Percentiles rank a stretch among this genome's conserved stretches.
Conservation (phyloP, 2,113 vertebrate species). For the Regulus satrapa region DNA sequence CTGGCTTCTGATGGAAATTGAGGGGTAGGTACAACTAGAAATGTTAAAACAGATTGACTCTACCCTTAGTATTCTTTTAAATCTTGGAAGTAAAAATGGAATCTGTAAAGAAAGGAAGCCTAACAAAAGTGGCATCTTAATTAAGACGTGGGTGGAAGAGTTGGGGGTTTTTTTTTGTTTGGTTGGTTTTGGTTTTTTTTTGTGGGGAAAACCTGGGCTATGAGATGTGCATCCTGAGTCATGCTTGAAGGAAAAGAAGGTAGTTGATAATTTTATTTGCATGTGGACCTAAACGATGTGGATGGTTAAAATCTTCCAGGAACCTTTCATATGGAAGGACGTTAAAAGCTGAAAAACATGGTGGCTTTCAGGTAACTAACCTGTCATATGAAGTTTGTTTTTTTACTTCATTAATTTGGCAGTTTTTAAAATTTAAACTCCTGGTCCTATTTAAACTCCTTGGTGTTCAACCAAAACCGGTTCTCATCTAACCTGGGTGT, state of each 20-base stretch:
- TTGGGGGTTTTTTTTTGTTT: not conserved
- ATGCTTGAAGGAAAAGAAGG: not conserved
- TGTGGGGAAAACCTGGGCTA: not conserved
- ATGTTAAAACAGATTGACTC: not conserved
- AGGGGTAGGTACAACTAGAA: not conserved
- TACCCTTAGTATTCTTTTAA: not conserved
- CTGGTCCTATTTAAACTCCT: too few relatives aligned
- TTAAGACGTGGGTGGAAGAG: not conserved
- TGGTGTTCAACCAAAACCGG: not conserved
- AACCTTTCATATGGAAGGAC: not conserved
- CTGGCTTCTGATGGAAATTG: not conserved
- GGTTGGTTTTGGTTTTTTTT: too few relatives aligned
- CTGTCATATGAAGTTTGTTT: not conserved
- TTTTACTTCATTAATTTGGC: not conserved
- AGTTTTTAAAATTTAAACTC: not conserved
- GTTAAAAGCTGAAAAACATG: not conserved
- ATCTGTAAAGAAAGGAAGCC: not conserved
- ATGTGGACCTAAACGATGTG: not conserved
- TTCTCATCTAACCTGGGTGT: not conserved
- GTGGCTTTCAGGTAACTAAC: not conserved
- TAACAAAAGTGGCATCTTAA: not conserved
- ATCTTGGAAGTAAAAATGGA: not conserved
- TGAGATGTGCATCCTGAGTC: not conserved
- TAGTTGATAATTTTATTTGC: accelerated
- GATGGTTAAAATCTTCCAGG: not conserved